phyloP scores from a whole-genome alignment of 37 sponge, comb jelly and placozoan genomes.

The Diacarnus erythraeanus region DNA sequence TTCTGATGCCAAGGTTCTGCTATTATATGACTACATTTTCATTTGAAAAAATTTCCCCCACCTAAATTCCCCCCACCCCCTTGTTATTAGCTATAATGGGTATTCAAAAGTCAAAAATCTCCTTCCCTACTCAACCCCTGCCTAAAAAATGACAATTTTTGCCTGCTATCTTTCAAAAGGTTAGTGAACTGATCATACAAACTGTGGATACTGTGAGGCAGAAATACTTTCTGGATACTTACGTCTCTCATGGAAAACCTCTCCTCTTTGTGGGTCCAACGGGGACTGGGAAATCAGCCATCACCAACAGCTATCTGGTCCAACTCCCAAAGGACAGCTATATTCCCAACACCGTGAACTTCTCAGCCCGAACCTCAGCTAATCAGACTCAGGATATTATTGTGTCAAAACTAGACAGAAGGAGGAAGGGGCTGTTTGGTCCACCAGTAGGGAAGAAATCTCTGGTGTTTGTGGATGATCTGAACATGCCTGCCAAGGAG shows the following conservation, averaged over 20 bases:
- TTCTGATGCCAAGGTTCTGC: conserved; percentile 66
- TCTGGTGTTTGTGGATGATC: conserved; percentile 96
- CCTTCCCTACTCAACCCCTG: neutral
- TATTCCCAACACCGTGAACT: conserved; percentile 93
- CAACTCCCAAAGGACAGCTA: conserved; percentile 92
- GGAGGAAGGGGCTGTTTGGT: conserved; percentile 93
- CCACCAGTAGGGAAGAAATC: conserved; percentile 92
- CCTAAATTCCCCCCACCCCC: too few relatives aligned
- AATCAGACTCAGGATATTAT: conserved; percentile 95
- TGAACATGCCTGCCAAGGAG: conserved; percentile 99
- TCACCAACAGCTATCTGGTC: conserved; percentile 92
- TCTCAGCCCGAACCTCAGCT: conserved; percentile 96
- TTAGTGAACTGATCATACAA: conserved; percentile 92
- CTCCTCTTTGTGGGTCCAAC: conserved; percentile 95
- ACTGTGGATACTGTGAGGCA: conserved; percentile 94
- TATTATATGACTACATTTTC: neutral
- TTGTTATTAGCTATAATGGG: neutral
- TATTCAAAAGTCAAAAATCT: neutral
- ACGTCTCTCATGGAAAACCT: conserved; percentile 75
- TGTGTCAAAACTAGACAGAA: conserved; percentile 95
- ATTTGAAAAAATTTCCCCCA: neutral
- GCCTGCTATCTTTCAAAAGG: conserved; percentile 42
- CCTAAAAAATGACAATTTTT: too few relatives aligned
- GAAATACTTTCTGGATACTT: conserved; percentile 80
- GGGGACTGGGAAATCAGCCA: conserved; percentile 98